Conservation (phyloP, 2,888 invertebrate species). For the Schrankia costaestrigalis region DNA sequence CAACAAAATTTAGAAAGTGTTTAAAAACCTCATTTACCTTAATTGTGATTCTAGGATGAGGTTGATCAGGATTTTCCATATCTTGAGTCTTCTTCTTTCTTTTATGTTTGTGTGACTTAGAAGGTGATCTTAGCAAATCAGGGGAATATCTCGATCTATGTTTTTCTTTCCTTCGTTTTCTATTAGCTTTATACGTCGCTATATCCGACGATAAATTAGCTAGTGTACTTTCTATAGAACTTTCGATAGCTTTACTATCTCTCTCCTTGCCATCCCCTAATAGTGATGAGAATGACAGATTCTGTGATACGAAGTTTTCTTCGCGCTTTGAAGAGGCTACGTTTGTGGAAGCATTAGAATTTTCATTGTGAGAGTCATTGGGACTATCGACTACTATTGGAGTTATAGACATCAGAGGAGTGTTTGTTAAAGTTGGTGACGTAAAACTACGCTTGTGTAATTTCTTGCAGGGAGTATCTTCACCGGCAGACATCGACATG, state of each 20-base stretch:
- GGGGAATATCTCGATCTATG: constrained; percentile 88
- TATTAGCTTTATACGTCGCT: constrained; percentile 81
- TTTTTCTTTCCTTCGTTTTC: constrained; percentile 87
- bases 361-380: constrained; percentile 74
- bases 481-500: constrained; percentile 42
- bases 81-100: constrained; percentile 90
- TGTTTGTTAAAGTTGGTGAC: constrained; percentile 73
- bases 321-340: constrained; percentile 40
- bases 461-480: constrained; percentile 57
- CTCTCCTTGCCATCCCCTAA: constrained; percentile 65
- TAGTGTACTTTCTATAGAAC: constrained; percentile 69
- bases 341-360: constrained; percentile 67
- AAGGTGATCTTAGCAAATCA: constrained; percentile 82
- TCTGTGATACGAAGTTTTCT: constrained; percentile 58
- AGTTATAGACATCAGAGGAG: constrained; percentile 77
- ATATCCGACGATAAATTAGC: constrained; percentile 74
- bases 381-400: constrained; percentile 77
- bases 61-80: constrained; percentile 74
- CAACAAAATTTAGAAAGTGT: background rate
- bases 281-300: constrained; percentile 74
- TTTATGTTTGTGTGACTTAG: constrained; percentile 89
- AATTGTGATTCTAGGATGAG: constrained; percentile 89
- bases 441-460: constrained; percentile 72
- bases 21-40: constrained; percentile 76
- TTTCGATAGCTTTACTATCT: constrained; percentile 70